phyloP scores from a whole-genome alignment of 2,113 vertebrate genomes.

The Phrynocephalus versicolor region DNA sequence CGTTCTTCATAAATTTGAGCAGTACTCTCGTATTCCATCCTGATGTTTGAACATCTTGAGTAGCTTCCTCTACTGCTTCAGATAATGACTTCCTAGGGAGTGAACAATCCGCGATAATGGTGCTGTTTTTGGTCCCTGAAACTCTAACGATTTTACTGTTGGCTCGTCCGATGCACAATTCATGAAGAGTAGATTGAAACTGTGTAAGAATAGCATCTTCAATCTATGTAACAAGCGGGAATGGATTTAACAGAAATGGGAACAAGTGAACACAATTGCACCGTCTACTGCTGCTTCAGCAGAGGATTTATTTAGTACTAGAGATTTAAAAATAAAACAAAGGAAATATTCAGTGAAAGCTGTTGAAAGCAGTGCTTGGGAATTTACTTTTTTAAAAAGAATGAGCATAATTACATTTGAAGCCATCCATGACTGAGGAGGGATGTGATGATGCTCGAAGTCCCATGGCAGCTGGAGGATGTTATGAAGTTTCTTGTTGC shows the following conservation, averaged over 20 bases:
- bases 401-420: not conserved
- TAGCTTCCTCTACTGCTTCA: conserved; percentile 49
- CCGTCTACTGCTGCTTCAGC: not conserved
- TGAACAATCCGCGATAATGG: conserved; percentile 36
- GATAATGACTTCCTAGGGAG: conserved; percentile 59
- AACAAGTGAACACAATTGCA: not conserved
- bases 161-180: conserved; percentile 60
- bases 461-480: not conserved
- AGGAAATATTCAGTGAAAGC: not conserved
- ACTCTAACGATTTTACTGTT: conserved; percentile 43
- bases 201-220: conserved; percentile 21
- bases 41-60: conserved; percentile 65
- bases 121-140: conserved; percentile 15
- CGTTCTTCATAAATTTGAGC: conserved; percentile 68
- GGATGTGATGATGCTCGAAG: not conserved
- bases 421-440: not conserved
- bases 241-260: not conserved
- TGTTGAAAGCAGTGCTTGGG: not conserved
- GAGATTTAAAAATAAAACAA: not conserved
- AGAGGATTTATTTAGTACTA: conserved; percentile 3
- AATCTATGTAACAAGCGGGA: conserved; percentile 30
- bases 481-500: not conserved
- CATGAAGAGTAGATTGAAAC: conserved; percentile 25
- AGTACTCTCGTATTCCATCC: conserved; percentile 61
- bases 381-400: not conserved